phyloP scores from a whole-genome alignment of 2,113 vertebrate species.

The Sylvia atricapilla region DNA sequence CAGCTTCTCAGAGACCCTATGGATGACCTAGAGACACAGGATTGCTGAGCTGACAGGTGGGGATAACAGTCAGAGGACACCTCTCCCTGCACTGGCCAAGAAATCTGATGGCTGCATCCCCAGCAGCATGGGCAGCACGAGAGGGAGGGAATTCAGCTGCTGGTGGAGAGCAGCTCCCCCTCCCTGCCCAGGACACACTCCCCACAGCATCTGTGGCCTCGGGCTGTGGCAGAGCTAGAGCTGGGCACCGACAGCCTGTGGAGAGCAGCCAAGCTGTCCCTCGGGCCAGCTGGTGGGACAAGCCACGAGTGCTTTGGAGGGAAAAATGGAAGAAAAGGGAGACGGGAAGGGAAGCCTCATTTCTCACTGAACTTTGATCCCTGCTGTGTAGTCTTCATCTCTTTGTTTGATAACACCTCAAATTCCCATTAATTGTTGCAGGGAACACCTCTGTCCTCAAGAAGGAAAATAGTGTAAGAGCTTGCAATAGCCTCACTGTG shows the following conservation, averaged over 20 bases:
- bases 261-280: not conserved
- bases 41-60: not conserved
- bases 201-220: rapidly evolving
- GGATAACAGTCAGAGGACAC: not conserved
- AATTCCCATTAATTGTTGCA: not conserved
- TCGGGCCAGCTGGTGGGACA: rapidly evolving
- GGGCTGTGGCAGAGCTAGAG: not conserved
- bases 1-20: not conserved
- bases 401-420: not conserved
- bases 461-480: not conserved
- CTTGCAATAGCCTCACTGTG: not conserved
- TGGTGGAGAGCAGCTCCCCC: not conserved
- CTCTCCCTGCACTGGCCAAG: not conserved
- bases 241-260: not conserved
- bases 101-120: not conserved
- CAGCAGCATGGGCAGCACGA: rapidly evolving
- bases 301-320: not conserved
- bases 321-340: not conserved
- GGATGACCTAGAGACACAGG: not conserved
- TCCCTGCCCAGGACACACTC: not conserved
- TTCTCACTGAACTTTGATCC: not conserved
- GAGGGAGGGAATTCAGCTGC: not conserved
- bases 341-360: not conserved
- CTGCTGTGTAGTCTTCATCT: not conserved
- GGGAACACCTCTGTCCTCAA: not conserved